Evolutionary conservation across 2,797 vertebrate species (phyloP), one percentile per base, ranked within the genome.

Genomic region (Gallinago nigripennis): DNA sequence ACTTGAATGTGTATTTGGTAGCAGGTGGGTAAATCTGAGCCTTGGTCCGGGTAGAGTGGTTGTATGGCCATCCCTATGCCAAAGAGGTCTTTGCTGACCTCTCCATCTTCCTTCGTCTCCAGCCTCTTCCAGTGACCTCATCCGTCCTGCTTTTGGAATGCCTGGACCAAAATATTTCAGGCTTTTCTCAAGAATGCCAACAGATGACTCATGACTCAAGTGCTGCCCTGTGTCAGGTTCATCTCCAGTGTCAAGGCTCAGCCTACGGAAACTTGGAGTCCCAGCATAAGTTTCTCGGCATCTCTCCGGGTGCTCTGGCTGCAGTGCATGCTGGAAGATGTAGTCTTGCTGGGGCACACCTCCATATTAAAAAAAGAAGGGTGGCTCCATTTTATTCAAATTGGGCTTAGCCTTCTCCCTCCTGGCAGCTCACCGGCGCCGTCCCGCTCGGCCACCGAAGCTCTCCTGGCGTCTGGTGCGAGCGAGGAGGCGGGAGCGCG

Each of bases 301-400:
- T 10, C 72, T 82, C 20, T 53, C 43, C 1, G 33, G 80, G 53
- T 0, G 2, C 28, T 95, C 69, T 3, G 31, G 66, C 24, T 71
- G 94, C 78, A 79, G 63, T 95, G 92, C 88, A 90, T 94, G 89
- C 92, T 96, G 93, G 93, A 94, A 91, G 81, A 82, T 97, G 89
- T 96, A 93, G 90, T 97, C 95, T 48, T 57, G 64, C 23, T 37
- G 8, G 35, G 50, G 37, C 66, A 51, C 72, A 91, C 87, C 92
- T 97, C 92, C 90, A 95, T 97, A 92, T 97, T 97, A 90, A 95
- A 91, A 79, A 81, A 88, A 95, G 63, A 69, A 88, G 48, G 78
- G 60, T 95, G 71, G 70, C 86, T 97, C 89, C 95, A 76, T 94
- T 94, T 92, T 97, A 90, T 95, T 95, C 84, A 73, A 65, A 84